Percentiles rank a stretch among this genome's conserved stretches.
Evolutionary conservation across 2,113 vertebrate genomes (phyloP).

Genomic region (Puffinus mauretanicus): DNA sequence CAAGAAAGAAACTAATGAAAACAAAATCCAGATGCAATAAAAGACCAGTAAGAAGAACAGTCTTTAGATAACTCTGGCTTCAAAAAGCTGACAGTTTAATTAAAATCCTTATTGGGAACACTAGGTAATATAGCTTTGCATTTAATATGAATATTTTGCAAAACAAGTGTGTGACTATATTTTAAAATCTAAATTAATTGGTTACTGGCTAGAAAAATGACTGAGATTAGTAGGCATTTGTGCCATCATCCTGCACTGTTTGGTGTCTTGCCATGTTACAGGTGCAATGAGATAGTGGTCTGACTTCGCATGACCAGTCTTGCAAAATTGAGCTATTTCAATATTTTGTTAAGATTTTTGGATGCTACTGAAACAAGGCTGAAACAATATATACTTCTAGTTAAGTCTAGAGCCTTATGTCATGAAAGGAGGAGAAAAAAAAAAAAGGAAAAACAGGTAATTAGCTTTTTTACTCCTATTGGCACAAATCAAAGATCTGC

Average conservation of each 20-base stretch:
- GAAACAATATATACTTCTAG: background rate
- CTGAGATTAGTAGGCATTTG: background rate
- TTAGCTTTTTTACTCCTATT: background rate
- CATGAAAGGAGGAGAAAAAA: background rate
- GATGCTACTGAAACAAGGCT: background rate
- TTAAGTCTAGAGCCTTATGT: background rate
- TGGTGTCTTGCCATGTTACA: background rate
- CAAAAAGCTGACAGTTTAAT: slow-evolving; percentile 66
- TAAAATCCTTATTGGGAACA: slow-evolving; percentile 53
- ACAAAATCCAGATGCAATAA: slow-evolving; percentile 65
- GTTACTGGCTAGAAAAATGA: background rate
- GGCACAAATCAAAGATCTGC: background rate
- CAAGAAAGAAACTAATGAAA: slow-evolving; percentile 56
- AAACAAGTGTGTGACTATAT: slow-evolving; percentile 14
- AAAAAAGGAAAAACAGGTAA: background rate
- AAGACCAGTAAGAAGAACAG: slow-evolving; percentile 12
- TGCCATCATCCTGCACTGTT: background rate
- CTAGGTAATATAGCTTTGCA: slow-evolving; percentile 27
- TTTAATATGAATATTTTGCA: slow-evolving; percentile 42
- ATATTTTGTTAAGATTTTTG: background rate
- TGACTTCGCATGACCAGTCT: background rate
- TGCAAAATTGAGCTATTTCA: background rate
- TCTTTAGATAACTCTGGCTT: slow-evolving; percentile 40
- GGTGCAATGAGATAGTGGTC: background rate
- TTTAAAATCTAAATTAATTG: slow-evolving; percentile 39